Conservation (phyloP, 2,797 vertebrate species). For the Pangasius krempfi region DNA sequence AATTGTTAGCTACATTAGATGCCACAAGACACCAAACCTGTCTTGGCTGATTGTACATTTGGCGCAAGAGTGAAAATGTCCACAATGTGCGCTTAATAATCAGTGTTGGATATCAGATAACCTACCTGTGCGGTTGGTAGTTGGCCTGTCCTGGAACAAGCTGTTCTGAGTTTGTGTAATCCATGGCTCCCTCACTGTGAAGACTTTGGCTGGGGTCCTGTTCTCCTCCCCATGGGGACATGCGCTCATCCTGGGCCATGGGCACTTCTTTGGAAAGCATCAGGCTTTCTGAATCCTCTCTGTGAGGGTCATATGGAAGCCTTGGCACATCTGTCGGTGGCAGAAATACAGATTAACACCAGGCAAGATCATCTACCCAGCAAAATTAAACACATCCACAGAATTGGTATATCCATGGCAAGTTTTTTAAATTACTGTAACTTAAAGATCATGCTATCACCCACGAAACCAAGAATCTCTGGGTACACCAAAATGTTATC, state of each 20-base stretch:
- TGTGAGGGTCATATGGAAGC: conserved; percentile 63
- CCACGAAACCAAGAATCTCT: not conserved
- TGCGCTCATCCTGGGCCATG: conserved; percentile 60
- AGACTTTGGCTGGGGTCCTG: conserved; percentile 65
- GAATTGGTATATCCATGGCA: not conserved
- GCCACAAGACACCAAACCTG: not conserved
- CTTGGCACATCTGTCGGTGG: conserved; percentile 67
- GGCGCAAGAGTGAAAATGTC: not conserved
- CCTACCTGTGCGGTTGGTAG: conserved; percentile 82
- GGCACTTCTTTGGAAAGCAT: conserved; percentile 41
- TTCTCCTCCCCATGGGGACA: conserved; percentile 72
- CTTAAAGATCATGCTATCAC: not conserved
- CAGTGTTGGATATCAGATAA: not conserved
- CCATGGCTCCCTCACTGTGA: conserved; percentile 68
- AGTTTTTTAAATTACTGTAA: not conserved
- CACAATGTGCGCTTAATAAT: not conserved
- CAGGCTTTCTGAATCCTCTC: conserved; percentile 37
- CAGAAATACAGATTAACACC: not conserved
- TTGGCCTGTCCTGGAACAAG: conserved; percentile 75
- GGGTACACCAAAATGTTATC: not conserved
- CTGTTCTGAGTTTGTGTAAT: conserved; percentile 76
- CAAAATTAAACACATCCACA: not conserved
- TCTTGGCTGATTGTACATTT: not conserved
- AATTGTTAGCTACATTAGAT: not conserved
- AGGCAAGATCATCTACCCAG: not conserved